These are phyloP conservation scores for Pygmarrhopalites habei DNA, from an alignment of 1,140 invertebrate genomes.

Conservation along the genomic window DNA sequence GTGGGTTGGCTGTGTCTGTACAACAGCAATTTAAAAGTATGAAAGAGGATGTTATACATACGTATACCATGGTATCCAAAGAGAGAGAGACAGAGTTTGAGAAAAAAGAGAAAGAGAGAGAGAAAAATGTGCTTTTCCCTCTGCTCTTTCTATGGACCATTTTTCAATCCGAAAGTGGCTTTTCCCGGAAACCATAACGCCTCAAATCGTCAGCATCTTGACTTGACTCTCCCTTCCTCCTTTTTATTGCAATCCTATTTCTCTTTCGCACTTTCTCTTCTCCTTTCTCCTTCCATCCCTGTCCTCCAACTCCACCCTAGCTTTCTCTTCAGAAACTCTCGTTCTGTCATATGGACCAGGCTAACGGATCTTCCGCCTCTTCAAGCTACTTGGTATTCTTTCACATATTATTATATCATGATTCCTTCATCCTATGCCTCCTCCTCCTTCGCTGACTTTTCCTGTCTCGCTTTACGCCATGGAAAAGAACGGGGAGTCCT, in stretches of 20 bases:
- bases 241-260: slow-evolving; percentile 32
- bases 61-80: too few species aligned
- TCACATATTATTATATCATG: too few species aligned
- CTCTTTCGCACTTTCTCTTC: slow-evolving; percentile 23
- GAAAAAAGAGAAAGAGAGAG: slow-evolving; percentile 1
- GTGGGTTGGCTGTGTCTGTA: too few species aligned
- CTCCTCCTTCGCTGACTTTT: too few species aligned
- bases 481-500: too few species aligned
- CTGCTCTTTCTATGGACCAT: slow-evolving; percentile 14
- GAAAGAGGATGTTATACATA: too few species aligned
- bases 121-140: slow-evolving; percentile 14
- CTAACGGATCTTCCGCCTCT: too few species aligned
- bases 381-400: too few species aligned
- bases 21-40: too few species aligned
- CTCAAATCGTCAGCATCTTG: slow-evolving; percentile 30
- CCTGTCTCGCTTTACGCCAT: too few species aligned
- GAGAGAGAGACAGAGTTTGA: neutral
- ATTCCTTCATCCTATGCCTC: too few species aligned
- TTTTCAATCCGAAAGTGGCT: slow-evolving; percentile 29
- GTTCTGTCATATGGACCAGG: too few species aligned
- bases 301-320: neutral
- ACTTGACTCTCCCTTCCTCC: slow-evolving; percentile 20
- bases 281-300: slow-evolving; percentile 3
- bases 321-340: neutral
- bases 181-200: slow-evolving; percentile 32